Conservation (phyloP, 1,140 invertebrate genomes). For the Drosophila sechellia region DNA sequence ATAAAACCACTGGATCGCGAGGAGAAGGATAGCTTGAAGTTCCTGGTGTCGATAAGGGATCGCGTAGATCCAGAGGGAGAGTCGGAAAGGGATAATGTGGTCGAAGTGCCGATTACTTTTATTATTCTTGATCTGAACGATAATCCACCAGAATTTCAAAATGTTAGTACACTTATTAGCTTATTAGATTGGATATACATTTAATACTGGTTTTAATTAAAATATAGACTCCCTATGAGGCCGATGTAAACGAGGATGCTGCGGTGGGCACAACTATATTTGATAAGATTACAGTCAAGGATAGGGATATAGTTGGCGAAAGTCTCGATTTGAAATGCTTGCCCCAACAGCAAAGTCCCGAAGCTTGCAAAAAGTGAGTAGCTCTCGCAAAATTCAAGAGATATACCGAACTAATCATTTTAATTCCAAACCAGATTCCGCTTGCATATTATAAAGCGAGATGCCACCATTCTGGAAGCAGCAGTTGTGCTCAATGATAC, state of each 20-base stretch:
- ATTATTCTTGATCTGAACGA: conserved; percentile 96
- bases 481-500: conserved; percentile 88
- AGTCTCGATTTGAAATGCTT: conserved; percentile 91
- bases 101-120: conserved; percentile 91
- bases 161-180: conserved; percentile 85
- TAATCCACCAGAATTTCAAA: conserved; percentile 92
- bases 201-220: not conserved
- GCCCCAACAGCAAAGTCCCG: conserved; percentile 72
- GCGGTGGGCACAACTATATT: conserved; percentile 90
- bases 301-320: conserved; percentile 92
- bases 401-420: not conserved
- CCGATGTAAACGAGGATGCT: conserved; percentile 91
- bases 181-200: not conserved
- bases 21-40: conserved; percentile 86
- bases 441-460: conserved; percentile 87
- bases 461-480: conserved; percentile 88
- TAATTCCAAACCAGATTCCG: conserved; percentile 86
- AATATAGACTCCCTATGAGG: conserved; percentile 90
- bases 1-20: conserved; percentile 92
- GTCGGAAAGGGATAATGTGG: conserved; percentile 90
- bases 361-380: conserved; percentile 78
- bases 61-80: conserved; percentile 87
- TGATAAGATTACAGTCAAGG: conserved; percentile 89
- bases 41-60: conserved; percentile 85
- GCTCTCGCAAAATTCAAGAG: not conserved